These are phyloP conservation scores for Australoheros scitulus DNA, from an alignment of 2,113 vertebrate genomes.

Conservation along the genomic window DNA sequence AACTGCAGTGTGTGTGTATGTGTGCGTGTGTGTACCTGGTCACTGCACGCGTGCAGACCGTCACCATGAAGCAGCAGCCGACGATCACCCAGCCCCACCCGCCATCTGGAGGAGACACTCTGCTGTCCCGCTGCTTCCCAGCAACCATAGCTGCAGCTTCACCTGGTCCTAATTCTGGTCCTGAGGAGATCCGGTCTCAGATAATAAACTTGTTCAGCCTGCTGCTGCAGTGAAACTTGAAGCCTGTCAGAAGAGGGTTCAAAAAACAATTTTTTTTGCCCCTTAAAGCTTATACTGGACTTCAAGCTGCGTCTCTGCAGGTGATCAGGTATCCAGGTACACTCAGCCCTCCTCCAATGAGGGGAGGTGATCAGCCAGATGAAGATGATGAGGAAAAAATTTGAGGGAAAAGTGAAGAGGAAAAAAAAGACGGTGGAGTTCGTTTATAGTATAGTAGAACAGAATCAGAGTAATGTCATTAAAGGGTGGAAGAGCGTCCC, in stretches of 20 bases:
- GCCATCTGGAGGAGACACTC: constrained; percentile 5
- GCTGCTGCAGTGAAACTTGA: neutral
- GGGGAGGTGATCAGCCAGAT: neutral
- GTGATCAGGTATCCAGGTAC: neutral
- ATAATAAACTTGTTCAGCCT: neutral
- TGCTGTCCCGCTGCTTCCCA: neutral
- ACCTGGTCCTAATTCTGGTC: neutral
- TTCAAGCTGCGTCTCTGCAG: neutral
- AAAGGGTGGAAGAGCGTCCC: too few species aligned
- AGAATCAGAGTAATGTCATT: neutral
- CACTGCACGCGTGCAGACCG: constrained; percentile 65
- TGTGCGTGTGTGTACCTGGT: constrained; percentile 58
- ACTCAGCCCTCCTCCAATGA: neutral
- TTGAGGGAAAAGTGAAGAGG: neutral
- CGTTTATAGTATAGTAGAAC: neutral
- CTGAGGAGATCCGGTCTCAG: neutral
- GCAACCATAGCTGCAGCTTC: constrained; percentile 26
- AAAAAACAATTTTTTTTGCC: neutral
- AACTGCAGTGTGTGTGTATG: neutral
- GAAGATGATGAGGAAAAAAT: neutral
- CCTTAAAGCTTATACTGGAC: neutral
- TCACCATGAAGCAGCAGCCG: constrained; percentile 67
- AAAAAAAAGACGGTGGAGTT: neutral
- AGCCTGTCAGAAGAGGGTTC: neutral
- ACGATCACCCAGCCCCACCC: constrained; percentile 67